phyloP scores from a whole-genome alignment of 1,140 invertebrate genomes.

The Conus ventricosus region DNA sequence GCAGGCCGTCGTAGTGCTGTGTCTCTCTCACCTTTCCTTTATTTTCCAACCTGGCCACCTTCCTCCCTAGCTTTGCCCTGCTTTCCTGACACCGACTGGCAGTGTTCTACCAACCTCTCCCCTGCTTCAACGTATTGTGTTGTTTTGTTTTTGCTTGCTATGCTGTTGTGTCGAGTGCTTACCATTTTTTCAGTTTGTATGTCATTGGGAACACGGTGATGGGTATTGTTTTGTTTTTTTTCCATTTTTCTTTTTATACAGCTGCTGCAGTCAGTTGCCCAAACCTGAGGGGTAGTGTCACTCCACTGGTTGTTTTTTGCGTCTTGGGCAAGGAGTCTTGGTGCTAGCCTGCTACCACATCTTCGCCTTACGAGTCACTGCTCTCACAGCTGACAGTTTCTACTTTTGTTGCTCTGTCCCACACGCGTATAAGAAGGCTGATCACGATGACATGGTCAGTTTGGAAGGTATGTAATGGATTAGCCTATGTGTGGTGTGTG shows the following conservation, averaged over 20 bases:
- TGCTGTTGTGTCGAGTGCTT: neutral
- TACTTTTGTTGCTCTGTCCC: constrained; percentile 5
- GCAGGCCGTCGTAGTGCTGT: constrained; percentile 2
- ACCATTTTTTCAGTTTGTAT: neutral
- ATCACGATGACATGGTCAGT: constrained; percentile 39
- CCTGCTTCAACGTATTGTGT: neutral
- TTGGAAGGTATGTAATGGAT: constrained; percentile 25
- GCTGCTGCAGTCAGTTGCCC: neutral
- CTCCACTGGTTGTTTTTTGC: neutral
- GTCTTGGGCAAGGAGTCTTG: neutral
- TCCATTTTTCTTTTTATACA: neutral
- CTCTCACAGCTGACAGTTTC: neutral
- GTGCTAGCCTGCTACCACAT: neutral
- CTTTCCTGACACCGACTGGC: neutral
- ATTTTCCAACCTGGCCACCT: neutral
- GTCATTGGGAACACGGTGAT: neutral
- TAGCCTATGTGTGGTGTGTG: neutral
- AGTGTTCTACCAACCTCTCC: neutral
- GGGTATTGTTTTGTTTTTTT: neutral
- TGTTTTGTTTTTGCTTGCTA: constrained; percentile 1
- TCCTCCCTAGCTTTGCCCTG: neutral
- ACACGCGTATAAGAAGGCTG: constrained; percentile 30
- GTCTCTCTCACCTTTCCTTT: neutral
- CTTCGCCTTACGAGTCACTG: neutral
- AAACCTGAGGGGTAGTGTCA: neutral